Evolutionary conservation across 1,140 invertebrate species (phyloP).

Genomic region (Asobara japonica): DNA sequence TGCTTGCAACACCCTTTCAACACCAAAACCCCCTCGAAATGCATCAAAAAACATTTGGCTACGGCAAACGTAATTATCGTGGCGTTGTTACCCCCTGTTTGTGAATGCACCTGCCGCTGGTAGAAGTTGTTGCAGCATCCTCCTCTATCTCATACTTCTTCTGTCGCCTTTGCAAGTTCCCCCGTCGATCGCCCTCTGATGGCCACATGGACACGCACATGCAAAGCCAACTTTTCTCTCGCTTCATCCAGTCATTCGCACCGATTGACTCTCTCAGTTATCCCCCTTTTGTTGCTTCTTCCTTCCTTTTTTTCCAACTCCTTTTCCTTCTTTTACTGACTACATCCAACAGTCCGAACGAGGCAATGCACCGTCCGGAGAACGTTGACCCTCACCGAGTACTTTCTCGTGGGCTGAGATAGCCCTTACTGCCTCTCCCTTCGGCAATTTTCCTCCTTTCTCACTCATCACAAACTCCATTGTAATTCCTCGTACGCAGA

Average conservation of each 20-base stretch:
- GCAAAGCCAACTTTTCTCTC: conserved; percentile 16
- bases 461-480: neutral
- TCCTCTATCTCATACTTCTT: conserved; percentile 30
- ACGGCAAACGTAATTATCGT: neutral
- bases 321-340: neutral
- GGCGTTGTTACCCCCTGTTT: neutral
- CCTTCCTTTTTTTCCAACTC: conserved; percentile 31
- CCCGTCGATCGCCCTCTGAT: conserved; percentile 5
- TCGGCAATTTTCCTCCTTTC: conserved; percentile 8
- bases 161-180: neutral
- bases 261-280: conserved; percentile 34
- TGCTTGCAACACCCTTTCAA: neutral
- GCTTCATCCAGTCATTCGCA: conserved; percentile 24
- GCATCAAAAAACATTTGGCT: neutral
- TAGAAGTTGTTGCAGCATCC: conserved; percentile 19
- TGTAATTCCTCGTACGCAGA: too few species aligned
- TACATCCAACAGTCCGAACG: neutral
- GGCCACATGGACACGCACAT: neutral
- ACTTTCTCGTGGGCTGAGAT: neutral
- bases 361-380: conserved; percentile 31
- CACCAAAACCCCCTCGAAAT: neutral
- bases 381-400: conserved; percentile 28
- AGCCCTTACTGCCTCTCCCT: conserved; percentile 17
- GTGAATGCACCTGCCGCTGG: neutral
- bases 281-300: conserved; percentile 11